phyloP scores from a whole-genome alignment of 2,888 invertebrate genomes.

The Gordius sp. region DNA sequence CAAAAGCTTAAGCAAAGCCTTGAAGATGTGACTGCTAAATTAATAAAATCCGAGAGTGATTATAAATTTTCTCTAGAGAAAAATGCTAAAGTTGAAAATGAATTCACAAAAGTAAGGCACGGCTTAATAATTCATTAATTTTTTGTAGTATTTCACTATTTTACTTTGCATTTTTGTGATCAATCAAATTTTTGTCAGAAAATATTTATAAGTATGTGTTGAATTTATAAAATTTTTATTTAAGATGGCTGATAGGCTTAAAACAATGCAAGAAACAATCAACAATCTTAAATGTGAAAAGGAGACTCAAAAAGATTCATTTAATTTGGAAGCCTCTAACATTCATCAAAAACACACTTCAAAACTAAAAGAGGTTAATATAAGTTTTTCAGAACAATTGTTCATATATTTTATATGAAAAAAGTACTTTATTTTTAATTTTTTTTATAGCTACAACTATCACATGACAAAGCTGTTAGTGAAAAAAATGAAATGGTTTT shows the following conservation, averaged over 20 bases:
- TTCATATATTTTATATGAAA: neutral
- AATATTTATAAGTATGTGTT: too few relatives aligned
- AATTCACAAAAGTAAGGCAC: too few relatives aligned
- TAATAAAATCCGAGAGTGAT: too few relatives aligned
- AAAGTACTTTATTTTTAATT: neutral
- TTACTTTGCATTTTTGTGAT: too few relatives aligned
- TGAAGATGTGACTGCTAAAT: too few relatives aligned
- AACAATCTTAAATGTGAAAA: neutral
- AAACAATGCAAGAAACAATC: neutral
- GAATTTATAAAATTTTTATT: too few relatives aligned
- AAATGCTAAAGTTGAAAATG: too few relatives aligned
- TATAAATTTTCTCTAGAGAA: too few relatives aligned
- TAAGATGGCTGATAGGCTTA: neutral
- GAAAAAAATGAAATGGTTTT: slow-evolving; percentile 8
- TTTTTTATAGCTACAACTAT: neutral
- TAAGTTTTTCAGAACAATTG: neutral
- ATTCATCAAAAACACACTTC: neutral
- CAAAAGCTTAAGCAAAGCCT: too few relatives aligned
- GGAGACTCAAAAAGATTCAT: neutral
- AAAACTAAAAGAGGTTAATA: neutral
- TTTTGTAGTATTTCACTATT: too few relatives aligned
- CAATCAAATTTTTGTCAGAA: too few relatives aligned
- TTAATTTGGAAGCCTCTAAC: neutral
- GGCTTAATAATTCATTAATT: too few relatives aligned
- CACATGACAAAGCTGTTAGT: neutral